phyloP scores from a whole-genome alignment of 2,113 vertebrate genomes.

The Isurus oxyrinchus region DNA sequence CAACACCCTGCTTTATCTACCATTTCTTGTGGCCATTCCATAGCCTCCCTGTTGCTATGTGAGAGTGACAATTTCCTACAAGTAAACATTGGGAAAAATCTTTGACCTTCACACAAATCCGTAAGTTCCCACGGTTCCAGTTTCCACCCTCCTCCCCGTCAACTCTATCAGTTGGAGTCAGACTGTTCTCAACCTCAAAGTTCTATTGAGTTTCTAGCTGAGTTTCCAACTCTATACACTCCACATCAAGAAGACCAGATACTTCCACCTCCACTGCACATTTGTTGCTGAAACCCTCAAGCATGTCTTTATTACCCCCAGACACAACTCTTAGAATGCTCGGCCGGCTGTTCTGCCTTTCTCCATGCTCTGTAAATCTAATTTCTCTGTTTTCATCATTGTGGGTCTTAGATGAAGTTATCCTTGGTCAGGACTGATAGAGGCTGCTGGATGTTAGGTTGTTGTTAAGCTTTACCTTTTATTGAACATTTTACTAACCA shows the following conservation, averaged over 20 bases:
- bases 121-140: background rate
- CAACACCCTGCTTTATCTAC: background rate
- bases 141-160: background rate
- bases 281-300: background rate
- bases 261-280: background rate
- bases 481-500: too few species aligned
- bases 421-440: too few species aligned
- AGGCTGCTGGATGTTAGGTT: too few species aligned
- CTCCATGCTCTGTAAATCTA: background rate
- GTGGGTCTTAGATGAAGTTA: too few species aligned
- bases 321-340: background rate
- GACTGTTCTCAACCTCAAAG: background rate
- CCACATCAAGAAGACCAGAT: background rate
- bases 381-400: background rate
- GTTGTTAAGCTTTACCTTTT: too few species aligned
- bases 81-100: background rate
- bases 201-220: background rate
- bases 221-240: background rate
- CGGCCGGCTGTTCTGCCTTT: background rate
- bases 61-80: background rate
- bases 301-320: background rate
- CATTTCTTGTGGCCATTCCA: background rate
- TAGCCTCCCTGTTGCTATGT: background rate
- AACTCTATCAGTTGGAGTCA: background rate
- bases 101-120: background rate